A percentile compares a stretch with the other conserved stretches of the same genome.
phyloP scores from a whole-genome alignment of 2,888 invertebrate genomes.

The Chaitophorus viminalis region DNA sequence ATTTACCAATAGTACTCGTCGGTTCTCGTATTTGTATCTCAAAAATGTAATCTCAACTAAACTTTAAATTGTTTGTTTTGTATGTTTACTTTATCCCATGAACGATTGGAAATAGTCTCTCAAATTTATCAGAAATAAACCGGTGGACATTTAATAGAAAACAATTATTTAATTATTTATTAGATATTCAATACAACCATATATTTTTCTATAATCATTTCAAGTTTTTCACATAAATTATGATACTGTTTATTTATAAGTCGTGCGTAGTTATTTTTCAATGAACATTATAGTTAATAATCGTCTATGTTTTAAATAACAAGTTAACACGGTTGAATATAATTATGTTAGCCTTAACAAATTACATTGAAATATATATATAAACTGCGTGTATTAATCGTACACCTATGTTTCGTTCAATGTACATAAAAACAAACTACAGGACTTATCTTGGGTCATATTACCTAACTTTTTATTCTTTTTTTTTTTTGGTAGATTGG shows the following conservation, averaged over 20 bases:
- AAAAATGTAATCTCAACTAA: background rate
- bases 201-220: background rate
- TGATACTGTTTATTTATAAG: conserved; percentile 9
- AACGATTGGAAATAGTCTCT: background rate
- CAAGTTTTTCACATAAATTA: background rate
- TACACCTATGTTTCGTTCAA: conserved; percentile 6
- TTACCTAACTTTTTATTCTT: conserved; percentile 37
- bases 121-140: background rate
- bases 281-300: conserved; percentile 15
- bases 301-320: background rate
- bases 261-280: background rate
- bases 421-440: conserved; percentile 39
- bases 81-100: background rate
- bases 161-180: background rate
- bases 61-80: background rate
- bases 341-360: background rate
- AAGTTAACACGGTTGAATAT: background rate
- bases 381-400: conserved; percentile 4
- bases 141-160: background rate
- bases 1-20: background rate
- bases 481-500: conserved; percentile 3
- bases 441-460: conserved; percentile 42
- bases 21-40: background rate
- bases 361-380: background rate
- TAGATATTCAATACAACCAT: background rate